These are phyloP conservation scores for Teinopalpus imperialis DNA, from an alignment of 2,888 invertebrate species.

Conservation along the genomic window DNA sequence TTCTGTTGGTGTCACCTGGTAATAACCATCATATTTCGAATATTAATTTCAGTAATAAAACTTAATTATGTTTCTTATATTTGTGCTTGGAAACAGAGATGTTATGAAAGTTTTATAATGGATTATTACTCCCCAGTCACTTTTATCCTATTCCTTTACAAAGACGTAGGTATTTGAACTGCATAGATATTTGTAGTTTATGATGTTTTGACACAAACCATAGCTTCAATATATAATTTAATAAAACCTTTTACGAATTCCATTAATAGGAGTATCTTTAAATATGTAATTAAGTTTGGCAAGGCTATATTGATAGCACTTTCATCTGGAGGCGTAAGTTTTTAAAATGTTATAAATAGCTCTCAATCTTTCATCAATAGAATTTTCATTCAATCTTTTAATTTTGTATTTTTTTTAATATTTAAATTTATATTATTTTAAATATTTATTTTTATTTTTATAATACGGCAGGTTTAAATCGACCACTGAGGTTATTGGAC, in stretches of 20 bases:
- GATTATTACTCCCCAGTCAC: no score
- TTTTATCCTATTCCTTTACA: constrained; percentile 8
- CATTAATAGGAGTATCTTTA: no score
- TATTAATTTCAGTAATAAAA: constrained; percentile 14
- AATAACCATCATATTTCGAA: no score
- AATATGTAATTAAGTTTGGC: not conserved
- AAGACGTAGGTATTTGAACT: constrained; percentile 3
- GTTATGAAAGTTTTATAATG: not conserved
- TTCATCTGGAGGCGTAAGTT: not conserved
- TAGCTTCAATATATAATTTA: not conserved
- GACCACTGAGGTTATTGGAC: constrained; percentile 16
- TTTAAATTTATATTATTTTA: no score
- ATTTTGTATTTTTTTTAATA: no score
- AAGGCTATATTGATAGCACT: constrained; percentile 1
- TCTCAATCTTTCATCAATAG: no score
- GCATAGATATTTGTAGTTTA: not conserved
- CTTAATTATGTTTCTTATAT: not conserved
- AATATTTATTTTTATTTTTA: no score
- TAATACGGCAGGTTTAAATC: no score
- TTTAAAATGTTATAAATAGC: not conserved
- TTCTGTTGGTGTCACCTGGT: no score
- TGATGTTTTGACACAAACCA: not conserved
- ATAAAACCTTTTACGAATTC: no score
- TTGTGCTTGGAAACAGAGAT: no score
- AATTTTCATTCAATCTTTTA: no score